Evolutionary conservation across 2,113 vertebrate genomes (phyloP), one percentile per base, ranked within the genome.

Genomic region (Haliaeetus leucogaster): DNA sequence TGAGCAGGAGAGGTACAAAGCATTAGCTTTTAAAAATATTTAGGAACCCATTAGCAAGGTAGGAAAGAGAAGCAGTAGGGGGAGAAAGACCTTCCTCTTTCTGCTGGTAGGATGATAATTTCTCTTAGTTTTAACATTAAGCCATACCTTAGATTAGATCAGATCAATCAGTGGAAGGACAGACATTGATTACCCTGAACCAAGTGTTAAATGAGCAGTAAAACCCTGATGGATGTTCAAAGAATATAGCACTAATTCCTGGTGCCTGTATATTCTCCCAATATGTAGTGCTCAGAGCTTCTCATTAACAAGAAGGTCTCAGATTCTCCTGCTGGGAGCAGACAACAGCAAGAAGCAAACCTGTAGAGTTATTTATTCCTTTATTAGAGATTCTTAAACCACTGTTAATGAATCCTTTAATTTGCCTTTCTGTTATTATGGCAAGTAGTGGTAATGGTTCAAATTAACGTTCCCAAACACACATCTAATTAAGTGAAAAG

Each of bases 401-500:
- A 48, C 29, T 63, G 66, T n/a, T 93, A 93, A 48, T 85, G 52
- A 87, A 96, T 91, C 29, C 42, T 77, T 82, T 92, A 53, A 85
- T 94, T 88, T 68, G 82, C 19, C 38, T 85, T 87, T 84, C 86
- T 95, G 40, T 82, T 90, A 67, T 88, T 96, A 56, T 47, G 82
- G 88, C 58, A 84, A 81, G 50, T 13, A 52, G 26, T 23, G n/a
- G 82, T 86, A 76, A 86, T 66, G 45, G 92, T 80, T 91, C 68
- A 92, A 87, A 89, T 59, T 86, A 95, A 94, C 3, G 16, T 89
- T 88, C 74, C 71, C 93, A 96, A 76, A 89, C 32, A 70, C 25
- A 65, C 32, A 74, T 67, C 92, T 73, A 77, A 96, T 96, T 91
- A 96, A 96, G 81, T 73, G 47, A 93, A 89, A 85, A 81, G 52